A percentile compares a stretch with the other conserved stretches of the same genome.
These are phyloP conservation scores for Sipha flava DNA, from an alignment of 1,140 invertebrate genomes.

Conservation along the genomic window DNA sequence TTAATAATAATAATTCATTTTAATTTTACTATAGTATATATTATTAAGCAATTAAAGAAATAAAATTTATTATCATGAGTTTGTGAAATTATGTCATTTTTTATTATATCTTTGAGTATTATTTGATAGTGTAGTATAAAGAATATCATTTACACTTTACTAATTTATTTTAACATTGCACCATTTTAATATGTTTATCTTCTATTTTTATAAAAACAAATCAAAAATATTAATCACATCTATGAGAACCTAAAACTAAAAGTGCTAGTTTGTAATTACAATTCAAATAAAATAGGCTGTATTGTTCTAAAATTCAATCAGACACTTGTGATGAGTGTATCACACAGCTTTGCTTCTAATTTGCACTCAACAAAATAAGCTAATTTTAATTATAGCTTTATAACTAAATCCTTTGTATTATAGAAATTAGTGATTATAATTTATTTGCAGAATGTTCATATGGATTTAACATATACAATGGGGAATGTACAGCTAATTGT, in stretches of 20 bases:
- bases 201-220: neutral
- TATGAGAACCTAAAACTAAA: neutral
- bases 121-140: neutral
- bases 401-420: neutral
- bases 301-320: neutral
- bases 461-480: constrained; percentile 42
- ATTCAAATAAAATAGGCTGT: neutral
- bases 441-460: constrained; percentile 46
- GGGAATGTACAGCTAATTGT: constrained; percentile 45
- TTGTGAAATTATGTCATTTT: neutral
- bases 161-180: neutral
- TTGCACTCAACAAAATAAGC: constrained; percentile 28
- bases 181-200: neutral
- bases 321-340: constrained; percentile 14
- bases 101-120: neutral
- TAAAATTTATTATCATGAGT: neutral
- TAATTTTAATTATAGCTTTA: constrained; percentile 17
- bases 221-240: neutral
- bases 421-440: constrained; percentile 24
- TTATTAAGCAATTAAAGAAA: neutral
- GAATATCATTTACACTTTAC: neutral
- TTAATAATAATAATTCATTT: no score
- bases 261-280: neutral
- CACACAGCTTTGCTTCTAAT: constrained; percentile 33
- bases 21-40: no score